Evolutionary conservation across 2,888 invertebrate species (phyloP).

Genomic region (Platycnemis pennipes): DNA sequence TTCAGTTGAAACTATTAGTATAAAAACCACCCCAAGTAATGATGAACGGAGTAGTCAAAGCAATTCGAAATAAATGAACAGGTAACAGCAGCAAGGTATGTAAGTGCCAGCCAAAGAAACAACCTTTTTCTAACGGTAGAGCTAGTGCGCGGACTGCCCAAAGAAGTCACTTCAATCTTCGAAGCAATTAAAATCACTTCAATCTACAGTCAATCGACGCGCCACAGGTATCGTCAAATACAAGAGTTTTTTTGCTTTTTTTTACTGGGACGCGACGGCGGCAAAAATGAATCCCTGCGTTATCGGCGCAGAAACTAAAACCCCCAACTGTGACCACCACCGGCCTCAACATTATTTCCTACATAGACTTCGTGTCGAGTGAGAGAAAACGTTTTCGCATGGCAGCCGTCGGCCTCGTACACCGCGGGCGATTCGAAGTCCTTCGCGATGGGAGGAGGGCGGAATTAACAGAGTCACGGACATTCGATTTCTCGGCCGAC

Average conservation of each 20-base stretch:
- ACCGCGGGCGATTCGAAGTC: not conserved
- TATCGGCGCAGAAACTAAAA: not conserved
- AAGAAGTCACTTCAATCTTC: not conserved
- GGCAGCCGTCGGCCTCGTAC: not conserved
- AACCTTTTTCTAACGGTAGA: not conserved
- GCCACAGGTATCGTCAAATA: not conserved
- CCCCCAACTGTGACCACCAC: not conserved
- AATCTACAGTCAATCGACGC: not conserved
- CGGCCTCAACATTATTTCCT: not conserved
- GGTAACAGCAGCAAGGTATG: not conserved
- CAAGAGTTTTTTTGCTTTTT: not conserved
- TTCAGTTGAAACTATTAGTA: no score
- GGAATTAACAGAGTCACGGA: constrained; percentile 34
- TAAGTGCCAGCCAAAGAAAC: not conserved
- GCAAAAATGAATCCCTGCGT: not conserved
- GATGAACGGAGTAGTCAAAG: not conserved
- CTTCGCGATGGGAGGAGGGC: not conserved
- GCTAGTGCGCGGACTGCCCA: not conserved
- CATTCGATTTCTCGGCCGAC: constrained; percentile 19
- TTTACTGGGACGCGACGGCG: not conserved
- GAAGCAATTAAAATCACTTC: not conserved
- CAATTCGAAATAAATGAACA: not conserved
- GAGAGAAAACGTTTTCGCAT: not conserved
- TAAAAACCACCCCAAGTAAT: not conserved
- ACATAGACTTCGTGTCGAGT: not conserved